Evolutionary conservation across 2,888 invertebrate genomes (phyloP).

Genomic region (Incurvaria masculella): DNA sequence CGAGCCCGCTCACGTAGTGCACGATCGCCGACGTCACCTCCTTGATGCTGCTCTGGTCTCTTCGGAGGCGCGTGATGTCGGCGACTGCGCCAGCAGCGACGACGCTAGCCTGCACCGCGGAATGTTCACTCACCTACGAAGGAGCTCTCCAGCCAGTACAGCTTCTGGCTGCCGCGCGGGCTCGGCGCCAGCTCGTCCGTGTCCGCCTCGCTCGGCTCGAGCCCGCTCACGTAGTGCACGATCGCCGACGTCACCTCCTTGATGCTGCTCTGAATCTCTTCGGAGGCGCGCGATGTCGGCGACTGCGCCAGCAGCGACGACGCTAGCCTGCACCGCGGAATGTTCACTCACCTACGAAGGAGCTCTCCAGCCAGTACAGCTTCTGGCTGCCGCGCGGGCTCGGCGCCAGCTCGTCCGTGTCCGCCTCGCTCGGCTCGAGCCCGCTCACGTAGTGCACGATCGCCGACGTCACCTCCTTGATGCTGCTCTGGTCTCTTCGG

Average conservation of each 20-base stretch:
- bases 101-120: too few species aligned
- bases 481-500: slow-evolving; percentile 76
- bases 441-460: slow-evolving; percentile 88
- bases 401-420: slow-evolving; percentile 49
- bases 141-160: slow-evolving; percentile 91
- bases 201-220: slow-evolving; percentile 54
- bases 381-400: slow-evolving; percentile 64
- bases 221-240: slow-evolving; percentile 81
- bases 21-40: slow-evolving; percentile 92
- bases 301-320: slow-evolving; percentile 60
- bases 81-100: too few species aligned
- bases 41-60: slow-evolving; percentile 83
- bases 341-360: too few species aligned
- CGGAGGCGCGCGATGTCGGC: slow-evolving; percentile 46
- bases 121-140: too few species aligned
- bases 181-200: slow-evolving; percentile 53
- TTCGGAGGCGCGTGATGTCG: slow-evolving; percentile 53
- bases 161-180: slow-evolving; percentile 62
- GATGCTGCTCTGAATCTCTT: slow-evolving; percentile 79
- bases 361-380: slow-evolving; percentile 89
- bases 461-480: slow-evolving; percentile 90
- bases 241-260: slow-evolving; percentile 92
- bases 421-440: slow-evolving; percentile 59
- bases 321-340: slow-evolving; percentile 64
- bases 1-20: slow-evolving; percentile 77